A percentile compares a stretch with the other conserved stretches of the same genome.
Evolutionary conservation across 1,140 invertebrate species (phyloP).

Genomic region (Heliothis virescens): DNA sequence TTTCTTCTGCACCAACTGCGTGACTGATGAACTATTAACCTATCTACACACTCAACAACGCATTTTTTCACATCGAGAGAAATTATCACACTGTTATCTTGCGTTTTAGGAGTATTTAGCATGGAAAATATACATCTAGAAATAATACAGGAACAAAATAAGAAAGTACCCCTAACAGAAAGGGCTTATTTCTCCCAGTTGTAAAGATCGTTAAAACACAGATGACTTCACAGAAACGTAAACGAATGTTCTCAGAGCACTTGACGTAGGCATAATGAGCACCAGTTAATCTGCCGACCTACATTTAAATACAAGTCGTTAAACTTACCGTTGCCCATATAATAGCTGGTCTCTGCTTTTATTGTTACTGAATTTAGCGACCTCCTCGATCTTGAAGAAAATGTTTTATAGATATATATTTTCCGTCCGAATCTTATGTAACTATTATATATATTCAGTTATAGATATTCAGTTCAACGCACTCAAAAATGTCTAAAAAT

Average conservation of each 20-base stretch:
- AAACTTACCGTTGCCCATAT: conserved; percentile 17
- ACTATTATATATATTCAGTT: too few relatives aligned
- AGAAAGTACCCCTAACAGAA: not conserved
- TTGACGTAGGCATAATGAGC: conserved; percentile 33
- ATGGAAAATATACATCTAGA: too few relatives aligned
- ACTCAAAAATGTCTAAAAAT: too few relatives aligned
- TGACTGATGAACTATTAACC: too few relatives aligned
- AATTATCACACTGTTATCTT: too few relatives aligned
- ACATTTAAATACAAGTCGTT: conserved; percentile 26
- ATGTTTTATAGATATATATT: not conserved
- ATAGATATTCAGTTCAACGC: not conserved
- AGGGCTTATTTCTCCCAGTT: not conserved
- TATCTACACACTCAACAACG: too few relatives aligned
- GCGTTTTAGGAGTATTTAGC: too few relatives aligned
- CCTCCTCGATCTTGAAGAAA: too few relatives aligned
- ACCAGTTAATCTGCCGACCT: conserved; percentile 37
- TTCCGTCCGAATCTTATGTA: too few relatives aligned
- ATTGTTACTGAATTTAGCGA: conserved; percentile 18
- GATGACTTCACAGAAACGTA: conserved; percentile 26
- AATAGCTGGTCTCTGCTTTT: conserved; percentile 13
- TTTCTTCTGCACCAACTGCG: too few relatives aligned
- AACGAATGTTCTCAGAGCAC: not conserved
- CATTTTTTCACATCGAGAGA: too few relatives aligned
- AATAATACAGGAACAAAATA: too few relatives aligned
- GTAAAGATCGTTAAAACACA: not conserved